Evolutionary conservation across 2,888 invertebrate genomes (phyloP), one percentile per base, ranked within the genome.

Genomic region (Arenicola marina): DNA sequence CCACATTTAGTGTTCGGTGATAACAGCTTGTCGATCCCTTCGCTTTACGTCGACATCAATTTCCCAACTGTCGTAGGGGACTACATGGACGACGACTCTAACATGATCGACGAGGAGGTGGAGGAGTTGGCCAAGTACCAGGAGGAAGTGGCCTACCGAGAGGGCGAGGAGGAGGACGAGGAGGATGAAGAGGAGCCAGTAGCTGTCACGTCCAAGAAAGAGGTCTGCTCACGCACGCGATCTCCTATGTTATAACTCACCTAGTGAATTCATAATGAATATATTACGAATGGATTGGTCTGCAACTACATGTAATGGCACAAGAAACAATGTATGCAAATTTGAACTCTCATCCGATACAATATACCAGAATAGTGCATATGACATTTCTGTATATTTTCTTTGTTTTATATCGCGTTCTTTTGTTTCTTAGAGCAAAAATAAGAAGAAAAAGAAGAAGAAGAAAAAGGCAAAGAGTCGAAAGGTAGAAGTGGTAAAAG

Each of bases 381-480:
- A n/a, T n/a, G n/a, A n/a, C n/a, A 38, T 38, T 15, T 38, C 38
- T 15, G 18, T 38, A 38, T 38, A 15, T 38, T 15, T 38, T 18
- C 18, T 11, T 38, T 38, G 38, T 38, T 11, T 15, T 15, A 38
- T 38, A 38, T 38, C 18, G 11, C 18, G 48, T 31, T n/a, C 4
- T 32, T 38, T 4, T 34, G 4, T 34, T 31, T 70, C 69, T 48
- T 61, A 80, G 80, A 73, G 78, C 3, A 81, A 80, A 67, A 80
- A 78, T 63, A 78, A 78, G 67, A 73, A 56, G 26, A 69, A 46
- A 59, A 63, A 63, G 60, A 68, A 66, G 61, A 63, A 56, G 46
- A 66, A 66, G 32, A 66, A 61, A 43, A 46, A 32, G 26, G 32
- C 57, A 32, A 57, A 63, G 54, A 58, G 45, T 51, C 66, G 65